phyloP scores from a whole-genome alignment of 2,113 vertebrate genomes.

The Campylorhamphus procurvoides region DNA sequence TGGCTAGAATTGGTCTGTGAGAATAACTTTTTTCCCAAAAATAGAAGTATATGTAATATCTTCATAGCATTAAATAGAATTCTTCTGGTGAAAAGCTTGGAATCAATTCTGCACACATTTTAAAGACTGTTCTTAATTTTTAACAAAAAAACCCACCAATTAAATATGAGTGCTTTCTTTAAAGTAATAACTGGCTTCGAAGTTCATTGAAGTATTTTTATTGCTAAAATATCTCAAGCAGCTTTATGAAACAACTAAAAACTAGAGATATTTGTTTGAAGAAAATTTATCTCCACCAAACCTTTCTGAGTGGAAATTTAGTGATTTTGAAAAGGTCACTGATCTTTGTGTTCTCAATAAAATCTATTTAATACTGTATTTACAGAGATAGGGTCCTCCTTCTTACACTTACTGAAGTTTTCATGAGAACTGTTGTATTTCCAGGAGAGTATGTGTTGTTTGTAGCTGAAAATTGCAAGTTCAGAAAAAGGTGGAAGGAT shows the following conservation, averaged over 20 bases:
- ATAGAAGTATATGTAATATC: not conserved
- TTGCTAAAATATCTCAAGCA: not conserved
- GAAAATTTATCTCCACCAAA: not conserved
- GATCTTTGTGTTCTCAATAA: not conserved
- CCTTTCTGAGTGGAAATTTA: not conserved
- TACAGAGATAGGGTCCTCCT: not conserved
- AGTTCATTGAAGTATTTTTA: not conserved
- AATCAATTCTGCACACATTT: fast-evolving
- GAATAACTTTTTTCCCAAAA: not conserved
- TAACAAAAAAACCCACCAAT: fast-evolving
- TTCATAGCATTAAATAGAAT: not conserved
- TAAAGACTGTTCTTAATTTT: not conserved
- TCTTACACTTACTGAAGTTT: not conserved
- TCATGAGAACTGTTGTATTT: not conserved
- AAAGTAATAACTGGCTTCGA: not conserved
- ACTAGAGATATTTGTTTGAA: not conserved
- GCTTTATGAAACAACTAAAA: not conserved
- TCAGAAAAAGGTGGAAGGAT: not conserved
- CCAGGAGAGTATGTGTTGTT: not conserved
- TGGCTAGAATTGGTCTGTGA: not conserved
- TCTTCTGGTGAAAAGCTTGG: not conserved
- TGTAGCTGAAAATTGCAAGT: not conserved
- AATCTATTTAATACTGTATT: not conserved
- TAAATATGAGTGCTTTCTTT: not conserved
- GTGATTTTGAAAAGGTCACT: not conserved